These are phyloP conservation scores for Hypothenemus hampei DNA, from an alignment of 1,140 invertebrate genomes.

Conservation along the genomic window DNA sequence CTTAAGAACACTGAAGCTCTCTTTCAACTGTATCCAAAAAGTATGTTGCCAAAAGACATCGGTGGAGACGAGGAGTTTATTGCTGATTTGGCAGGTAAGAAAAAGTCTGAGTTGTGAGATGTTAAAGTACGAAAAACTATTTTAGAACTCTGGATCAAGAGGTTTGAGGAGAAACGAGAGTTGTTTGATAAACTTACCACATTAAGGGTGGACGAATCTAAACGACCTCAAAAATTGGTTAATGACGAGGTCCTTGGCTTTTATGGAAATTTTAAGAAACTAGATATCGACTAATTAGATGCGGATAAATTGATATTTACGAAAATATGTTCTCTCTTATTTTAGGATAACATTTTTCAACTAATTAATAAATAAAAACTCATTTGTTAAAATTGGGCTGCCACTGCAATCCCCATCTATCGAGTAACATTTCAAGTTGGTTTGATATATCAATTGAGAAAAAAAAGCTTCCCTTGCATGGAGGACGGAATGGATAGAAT, in stretches of 20 bases:
- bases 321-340: no score
- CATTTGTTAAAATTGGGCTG: no score
- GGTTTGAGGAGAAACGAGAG: slow-evolving; percentile 16
- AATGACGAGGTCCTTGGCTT: slow-evolving; percentile 33
- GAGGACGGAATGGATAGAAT: no score
- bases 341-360: no score
- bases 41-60: slow-evolving; percentile 52
- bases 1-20: slow-evolving; percentile 29
- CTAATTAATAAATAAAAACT: no score
- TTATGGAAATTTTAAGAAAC: slow-evolving; percentile 32
- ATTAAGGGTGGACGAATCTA: slow-evolving; percentile 24
- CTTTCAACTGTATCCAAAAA: slow-evolving; percentile 48
- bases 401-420: no score
- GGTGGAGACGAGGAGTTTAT: slow-evolving; percentile 47
- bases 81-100: slow-evolving; percentile 10
- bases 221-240: slow-evolving; percentile 26
- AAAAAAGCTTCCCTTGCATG: no score
- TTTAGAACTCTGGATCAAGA: slow-evolving; percentile 18
- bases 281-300: slow-evolving; percentile 29
- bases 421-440: no score
- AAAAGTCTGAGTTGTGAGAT: background rate
- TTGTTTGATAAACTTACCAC: slow-evolving; percentile 21
- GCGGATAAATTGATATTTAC: no score
- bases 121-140: background rate
- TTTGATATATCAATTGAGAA: no score